phyloP scores from a whole-genome alignment of 2,888 invertebrate genomes.

The Muscina levida region DNA sequence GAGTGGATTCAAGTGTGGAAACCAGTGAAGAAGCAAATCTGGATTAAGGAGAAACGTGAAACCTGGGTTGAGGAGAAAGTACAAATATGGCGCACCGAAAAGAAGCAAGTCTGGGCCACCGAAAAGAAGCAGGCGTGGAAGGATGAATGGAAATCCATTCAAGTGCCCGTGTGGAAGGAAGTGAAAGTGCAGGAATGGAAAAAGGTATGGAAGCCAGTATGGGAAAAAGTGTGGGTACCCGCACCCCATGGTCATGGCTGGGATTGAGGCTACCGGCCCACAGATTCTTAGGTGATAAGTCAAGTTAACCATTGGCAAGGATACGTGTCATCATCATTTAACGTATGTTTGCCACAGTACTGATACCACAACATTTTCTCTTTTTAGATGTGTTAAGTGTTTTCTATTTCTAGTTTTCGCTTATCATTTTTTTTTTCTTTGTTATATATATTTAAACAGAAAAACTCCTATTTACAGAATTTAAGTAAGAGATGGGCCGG shows the following conservation, averaged over 20 bases:
- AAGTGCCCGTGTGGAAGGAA: constrained; percentile 88
- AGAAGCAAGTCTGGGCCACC: constrained; percentile 82
- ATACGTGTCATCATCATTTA: background rate
- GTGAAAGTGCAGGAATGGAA: constrained; percentile 87
- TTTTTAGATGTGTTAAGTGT: background rate
- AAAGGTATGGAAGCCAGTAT: constrained; percentile 92
- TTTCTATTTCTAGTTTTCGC: background rate
- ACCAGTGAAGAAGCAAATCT: constrained; percentile 88
- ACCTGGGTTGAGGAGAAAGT: constrained; percentile 88
- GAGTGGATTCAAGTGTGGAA: constrained; percentile 87
- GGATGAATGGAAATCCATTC: constrained; percentile 85
- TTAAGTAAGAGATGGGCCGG: background rate
- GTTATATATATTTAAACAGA: background rate
- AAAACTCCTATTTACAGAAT: background rate
- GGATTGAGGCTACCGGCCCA: constrained; percentile 71
- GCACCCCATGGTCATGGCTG: constrained; percentile 77
- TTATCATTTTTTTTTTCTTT: background rate
- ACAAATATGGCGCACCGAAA: constrained; percentile 83
- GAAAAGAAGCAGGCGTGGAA: constrained; percentile 89
- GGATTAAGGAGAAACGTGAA: constrained; percentile 89
- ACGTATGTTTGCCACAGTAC: constrained; percentile 46
- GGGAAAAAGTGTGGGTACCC: constrained; percentile 92
- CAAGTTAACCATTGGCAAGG: background rate
- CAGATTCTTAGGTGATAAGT: constrained; percentile 18
- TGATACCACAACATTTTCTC: constrained; percentile 43